phyloP scores from a whole-genome alignment of 2,888 invertebrate genomes.

The Rhopalosiphum nymphaeae region DNA sequence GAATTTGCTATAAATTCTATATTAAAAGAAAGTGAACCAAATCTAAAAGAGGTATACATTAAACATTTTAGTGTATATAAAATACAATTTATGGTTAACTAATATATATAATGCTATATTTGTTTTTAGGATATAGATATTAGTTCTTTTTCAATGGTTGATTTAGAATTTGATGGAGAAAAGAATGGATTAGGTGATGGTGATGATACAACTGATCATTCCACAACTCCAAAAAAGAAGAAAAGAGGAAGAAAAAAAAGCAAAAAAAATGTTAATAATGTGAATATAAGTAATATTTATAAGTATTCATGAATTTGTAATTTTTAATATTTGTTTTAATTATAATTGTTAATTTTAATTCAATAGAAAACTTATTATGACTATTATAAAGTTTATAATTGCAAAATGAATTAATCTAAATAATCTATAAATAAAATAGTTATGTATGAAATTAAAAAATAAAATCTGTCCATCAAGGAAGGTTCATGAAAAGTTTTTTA shows the following conservation, averaged over 20 bases:
- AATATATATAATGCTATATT: neutral
- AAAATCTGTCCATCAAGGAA: neutral
- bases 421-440: neutral
- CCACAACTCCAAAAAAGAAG: slow-evolving; percentile 17
- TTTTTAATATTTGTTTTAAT: neutral
- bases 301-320: slow-evolving; percentile 36
- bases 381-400: neutral
- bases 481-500: neutral
- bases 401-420: neutral
- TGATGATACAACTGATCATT: neutral
- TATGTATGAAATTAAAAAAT: neutral
- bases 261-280: neutral
- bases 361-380: neutral
- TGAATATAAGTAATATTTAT: slow-evolving; percentile 47
- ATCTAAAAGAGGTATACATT: slow-evolving; percentile 51
- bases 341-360: slow-evolving; percentile 36
- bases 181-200: slow-evolving; percentile 18
- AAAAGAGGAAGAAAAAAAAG: slow-evolving; percentile 40
- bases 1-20: slow-evolving; percentile 73
- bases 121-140: slow-evolving; percentile 54
- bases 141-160: slow-evolving; percentile 30
- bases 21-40: slow-evolving; percentile 54
- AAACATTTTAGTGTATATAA: neutral
- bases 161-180: slow-evolving; percentile 32
- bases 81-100: neutral